Evolutionary conservation across 2,113 vertebrate species (phyloP).

Genomic region (Tympanuchus pallidicinctus): DNA sequence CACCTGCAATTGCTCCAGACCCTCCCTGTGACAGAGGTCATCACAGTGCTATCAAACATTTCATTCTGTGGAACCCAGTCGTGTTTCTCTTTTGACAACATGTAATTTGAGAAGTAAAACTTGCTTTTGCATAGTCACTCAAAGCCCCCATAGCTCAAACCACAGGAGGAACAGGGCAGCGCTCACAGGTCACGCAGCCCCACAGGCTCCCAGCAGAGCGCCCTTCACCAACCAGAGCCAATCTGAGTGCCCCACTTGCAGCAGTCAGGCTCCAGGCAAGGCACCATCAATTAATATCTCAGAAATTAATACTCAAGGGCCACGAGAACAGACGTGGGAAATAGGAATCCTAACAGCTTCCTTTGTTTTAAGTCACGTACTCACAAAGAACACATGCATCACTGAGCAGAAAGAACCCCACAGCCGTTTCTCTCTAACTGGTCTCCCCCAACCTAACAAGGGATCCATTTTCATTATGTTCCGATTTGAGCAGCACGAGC

Average conservation of each 20-base stretch:
- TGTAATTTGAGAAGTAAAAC: neutral
- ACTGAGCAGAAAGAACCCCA: neutral
- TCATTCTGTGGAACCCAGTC: neutral
- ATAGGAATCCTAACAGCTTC: neutral
- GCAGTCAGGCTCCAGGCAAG: neutral
- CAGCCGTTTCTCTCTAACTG: neutral
- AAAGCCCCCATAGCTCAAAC: neutral
- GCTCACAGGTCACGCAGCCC: neutral
- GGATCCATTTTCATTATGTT: neutral
- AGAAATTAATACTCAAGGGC: neutral
- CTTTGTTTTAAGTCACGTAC: neutral
- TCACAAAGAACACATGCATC: neutral
- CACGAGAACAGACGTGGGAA: neutral
- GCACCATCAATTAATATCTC: neutral
- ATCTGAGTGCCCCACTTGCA: neutral
- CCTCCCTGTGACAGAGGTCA: neutral
- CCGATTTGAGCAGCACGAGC: neutral
- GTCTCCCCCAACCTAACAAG: neutral
- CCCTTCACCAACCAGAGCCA: neutral
- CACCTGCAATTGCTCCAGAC: neutral
- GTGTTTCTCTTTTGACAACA: neutral
- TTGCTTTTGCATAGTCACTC: neutral
- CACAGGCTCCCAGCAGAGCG: neutral
- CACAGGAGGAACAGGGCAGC: accelerated
- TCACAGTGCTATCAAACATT: accelerated